Base-by-base conservation (phyloP, 1,140 invertebrate species). In the Calycopis cecrops region DNA sequence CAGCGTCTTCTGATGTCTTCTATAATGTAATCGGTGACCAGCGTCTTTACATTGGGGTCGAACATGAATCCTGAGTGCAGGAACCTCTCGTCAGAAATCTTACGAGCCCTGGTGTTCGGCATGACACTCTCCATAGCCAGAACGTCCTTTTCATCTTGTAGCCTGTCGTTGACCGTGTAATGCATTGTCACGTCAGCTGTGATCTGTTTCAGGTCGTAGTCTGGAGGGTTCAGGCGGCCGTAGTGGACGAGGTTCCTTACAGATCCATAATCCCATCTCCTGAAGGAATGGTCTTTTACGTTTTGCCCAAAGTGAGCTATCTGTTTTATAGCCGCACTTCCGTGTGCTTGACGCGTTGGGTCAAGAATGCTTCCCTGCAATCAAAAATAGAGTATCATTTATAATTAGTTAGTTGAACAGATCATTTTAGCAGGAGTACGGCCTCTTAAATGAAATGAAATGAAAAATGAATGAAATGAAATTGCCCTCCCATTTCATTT, bases 221-320 rank as follows among this genome's bases (percentile, higher is more conserved):
- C 17, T 0, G 79, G 82, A 10, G 82, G 79, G 3, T 35, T 35
- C 0, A 53, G 1, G 1, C 58, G 50, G 14, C 76, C 71, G 48
- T 85, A 85, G 0, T 53, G 48, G 10, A 49, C n/a, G 4, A 72
- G 12, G 55, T 85, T 85, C 6, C 14, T 35, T 0, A 59, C 2
- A 4, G 33, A 10, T 1, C 71, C 71, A 35, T 75, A 71, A 47
- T 81, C 56, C 71, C 69, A 85, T 35, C 75, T 60, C 52, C 73
- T 65, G 60, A 85, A 85, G 1, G 35, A 9, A 58, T 61, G 74
- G 49, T 76, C 71, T 50, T 68, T 56, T 10, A 85, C 75, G 50
- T 81, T 83, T 56, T 85, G 81, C 9, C 76, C 79, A 28, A 62
- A 85, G 49, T 81, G 79, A 1, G 76, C 78, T 21, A 75, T 53